Evolutionary conservation across 2,113 vertebrate species (phyloP).

Genomic region (Symphodus melops): DNA sequence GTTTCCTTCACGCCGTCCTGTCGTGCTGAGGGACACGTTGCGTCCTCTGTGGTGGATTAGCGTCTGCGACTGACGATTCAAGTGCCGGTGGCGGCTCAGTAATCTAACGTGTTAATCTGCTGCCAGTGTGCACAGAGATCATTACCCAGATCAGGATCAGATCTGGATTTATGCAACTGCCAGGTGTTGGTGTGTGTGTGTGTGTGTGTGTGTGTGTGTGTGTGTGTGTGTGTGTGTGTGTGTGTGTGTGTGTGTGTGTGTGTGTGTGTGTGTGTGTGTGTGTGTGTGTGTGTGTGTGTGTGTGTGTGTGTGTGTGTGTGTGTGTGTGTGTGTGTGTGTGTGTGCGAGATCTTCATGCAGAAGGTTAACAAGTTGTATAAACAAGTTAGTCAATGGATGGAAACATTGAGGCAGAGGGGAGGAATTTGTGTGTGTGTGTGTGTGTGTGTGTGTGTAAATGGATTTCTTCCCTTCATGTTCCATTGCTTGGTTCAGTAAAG

Average conservation of each 20-base stretch:
- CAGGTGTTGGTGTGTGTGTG: conserved; percentile 58
- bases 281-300: conserved; percentile 11
- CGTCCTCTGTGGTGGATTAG: conserved; percentile 62
- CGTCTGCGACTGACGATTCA: conserved; percentile 19
- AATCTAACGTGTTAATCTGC: conserved; percentile 77
- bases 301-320: conserved; percentile 11
- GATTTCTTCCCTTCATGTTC: neutral
- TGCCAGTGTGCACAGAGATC: conserved; percentile 61
- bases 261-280: conserved; percentile 11
- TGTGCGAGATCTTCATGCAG: conserved; percentile 22
- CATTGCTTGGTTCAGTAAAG: neutral
- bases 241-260: conserved; percentile 11
- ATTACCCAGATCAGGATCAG: conserved; percentile 76
- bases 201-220: conserved; percentile 34
- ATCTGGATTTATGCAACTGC: conserved; percentile 64
- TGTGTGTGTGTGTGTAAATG: neutral
- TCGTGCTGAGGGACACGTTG: conserved; percentile 12
- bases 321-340: conserved; percentile 9
- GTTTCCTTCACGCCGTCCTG: neutral
- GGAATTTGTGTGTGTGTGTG: neutral
- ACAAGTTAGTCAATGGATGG: conserved; percentile 39
- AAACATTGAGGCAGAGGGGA: conserved; percentile 33
- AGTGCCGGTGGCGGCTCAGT: conserved; percentile 22
- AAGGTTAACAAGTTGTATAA: conserved; percentile 53
- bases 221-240: conserved; percentile 16